Evolutionary conservation across 2,113 vertebrate species (phyloP), one percentile per base, ranked within the genome.

Genomic region (Todiramphus saurophagus): DNA sequence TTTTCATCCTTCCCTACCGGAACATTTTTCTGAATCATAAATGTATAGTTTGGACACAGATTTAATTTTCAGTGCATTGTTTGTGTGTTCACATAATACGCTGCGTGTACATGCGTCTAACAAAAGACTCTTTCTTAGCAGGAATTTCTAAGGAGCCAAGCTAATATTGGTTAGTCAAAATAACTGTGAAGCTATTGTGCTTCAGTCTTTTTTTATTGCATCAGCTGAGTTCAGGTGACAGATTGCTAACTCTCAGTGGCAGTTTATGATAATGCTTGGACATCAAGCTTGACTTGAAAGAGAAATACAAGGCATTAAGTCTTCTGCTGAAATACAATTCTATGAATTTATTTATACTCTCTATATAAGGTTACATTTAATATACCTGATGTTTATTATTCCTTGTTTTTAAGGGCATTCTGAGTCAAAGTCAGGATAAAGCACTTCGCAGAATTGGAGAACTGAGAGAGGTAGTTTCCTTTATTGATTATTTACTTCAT

Each of bases 401-500:
- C 50, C 83, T 68, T 50, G 53, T 90, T 73, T 95, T 97, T 46
- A 91, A 99, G 99, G 98, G 94, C 70, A 98, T 99, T 97, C 98
- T 99, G 93, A 99, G 99, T 98, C 99, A 99, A 97, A 99, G 98
- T 98, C 99, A 99, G 96, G 99, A 99, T 97, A 99, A 99, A 98
- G 96, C 99, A 73, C 98, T 99, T 82, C 98, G 99, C 62, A 98
- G 99, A 98, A 99, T 99, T 97, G 99, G 98, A 85, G 99, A 99
- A 93, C 98, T 99, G 55, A 98, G 99, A 96, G 99, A 99, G 98
- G 99, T 99, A 97, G 97, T 95, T 95, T 87, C 59, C 28, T 43
- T 46, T 78, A 20, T 28, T 68, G 13, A 30, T n/a, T 43, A 16
- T 92, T 75, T 87, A 18, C 30, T 75, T 86, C 55, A 35, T 50